These are phyloP conservation scores for Carapus acus DNA, from an alignment of 2,797 vertebrate species.

Conservation along the genomic window DNA sequence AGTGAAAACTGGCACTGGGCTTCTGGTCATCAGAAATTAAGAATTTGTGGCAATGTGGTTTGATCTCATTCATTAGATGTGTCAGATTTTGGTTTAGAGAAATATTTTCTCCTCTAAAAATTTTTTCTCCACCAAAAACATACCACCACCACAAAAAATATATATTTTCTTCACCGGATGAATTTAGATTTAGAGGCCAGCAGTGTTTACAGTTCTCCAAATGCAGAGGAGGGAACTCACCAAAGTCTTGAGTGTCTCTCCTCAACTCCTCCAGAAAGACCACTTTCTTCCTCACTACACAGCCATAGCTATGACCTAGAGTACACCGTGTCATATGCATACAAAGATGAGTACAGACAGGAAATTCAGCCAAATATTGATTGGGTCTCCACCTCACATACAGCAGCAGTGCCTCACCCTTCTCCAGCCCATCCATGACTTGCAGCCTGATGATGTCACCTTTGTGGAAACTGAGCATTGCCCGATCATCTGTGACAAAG, in stretches of 20 bases:
- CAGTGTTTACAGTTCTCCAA: neutral
- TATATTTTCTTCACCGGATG: too few species aligned
- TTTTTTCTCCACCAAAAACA: too few species aligned
- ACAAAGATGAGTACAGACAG: conserved; percentile 9
- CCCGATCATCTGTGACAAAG: conserved; percentile 78
- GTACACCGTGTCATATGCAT: conserved; percentile 2
- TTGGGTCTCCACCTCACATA: neutral
- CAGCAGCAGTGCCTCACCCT: conserved; percentile 69
- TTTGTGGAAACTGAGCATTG: conserved; percentile 88
- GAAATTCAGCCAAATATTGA: neutral
- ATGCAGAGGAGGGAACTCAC: conserved; percentile 63
- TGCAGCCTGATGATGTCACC: conserved; percentile 93
- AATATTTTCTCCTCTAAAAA: too few species aligned
- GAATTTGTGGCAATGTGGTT: too few species aligned
- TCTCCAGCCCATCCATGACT: conserved; percentile 75
- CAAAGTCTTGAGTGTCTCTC: conserved; percentile 86
- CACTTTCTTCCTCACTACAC: conserved; percentile 92
- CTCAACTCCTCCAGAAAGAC: conserved; percentile 90
- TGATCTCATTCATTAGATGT: neutral
- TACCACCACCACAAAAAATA: too few species aligned
- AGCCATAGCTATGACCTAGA: conserved; percentile 83
- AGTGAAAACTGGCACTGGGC: too few species aligned
- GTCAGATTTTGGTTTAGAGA: too few species aligned
- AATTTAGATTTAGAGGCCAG: neutral
- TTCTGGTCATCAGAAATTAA: too few species aligned